Conservation (phyloP, 1,140 invertebrate species). For the Drosophila azteca region DNA sequence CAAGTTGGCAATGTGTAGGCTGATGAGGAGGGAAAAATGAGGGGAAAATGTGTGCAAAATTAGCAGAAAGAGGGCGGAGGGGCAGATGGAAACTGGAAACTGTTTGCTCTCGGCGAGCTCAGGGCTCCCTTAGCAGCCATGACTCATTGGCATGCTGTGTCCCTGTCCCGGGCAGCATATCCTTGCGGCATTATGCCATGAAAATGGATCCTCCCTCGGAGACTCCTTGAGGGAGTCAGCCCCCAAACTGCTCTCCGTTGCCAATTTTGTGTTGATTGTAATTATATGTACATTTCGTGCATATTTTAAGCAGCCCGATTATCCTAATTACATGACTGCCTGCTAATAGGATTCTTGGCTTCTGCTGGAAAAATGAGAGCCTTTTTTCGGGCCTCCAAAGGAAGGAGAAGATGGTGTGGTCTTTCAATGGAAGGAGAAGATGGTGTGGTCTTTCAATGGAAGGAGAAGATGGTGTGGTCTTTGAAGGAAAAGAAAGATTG, state of each 20-base stretch:
- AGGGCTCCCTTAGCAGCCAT: conserved; percentile 8
- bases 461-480: background rate
- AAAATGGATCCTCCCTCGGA: conserved; percentile 35
- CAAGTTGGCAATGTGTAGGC: conserved; percentile 26
- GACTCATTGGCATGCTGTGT: conserved; percentile 26
- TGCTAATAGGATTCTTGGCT: conserved; percentile 6
- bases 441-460: background rate
- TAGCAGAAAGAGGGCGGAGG: too few relatives aligned
- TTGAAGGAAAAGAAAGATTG: too few relatives aligned
- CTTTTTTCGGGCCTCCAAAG: background rate
- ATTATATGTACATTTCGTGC: conserved; percentile 54
- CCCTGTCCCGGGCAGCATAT: conserved; percentile 30
- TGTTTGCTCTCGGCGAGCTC: conserved; percentile 27
- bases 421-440: too few relatives aligned
- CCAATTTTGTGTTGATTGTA: conserved; percentile 60
- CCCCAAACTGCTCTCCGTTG: conserved; percentile 2
- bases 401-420: background rate
- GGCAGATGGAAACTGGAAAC: conserved; percentile 1
- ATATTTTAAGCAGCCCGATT: conserved; percentile 66
- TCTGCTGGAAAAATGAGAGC: background rate
- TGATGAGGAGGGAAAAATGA: background rate
- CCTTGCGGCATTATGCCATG: conserved; percentile 37
- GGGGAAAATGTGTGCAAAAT: conserved; percentile 6
- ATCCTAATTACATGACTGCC: conserved; percentile 56
- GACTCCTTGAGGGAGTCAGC: background rate